A percentile compares a stretch with the other conserved stretches of the same genome.
phyloP scores from a whole-genome alignment of 2,888 invertebrate genomes.

The Drosophila ezoana region DNA sequence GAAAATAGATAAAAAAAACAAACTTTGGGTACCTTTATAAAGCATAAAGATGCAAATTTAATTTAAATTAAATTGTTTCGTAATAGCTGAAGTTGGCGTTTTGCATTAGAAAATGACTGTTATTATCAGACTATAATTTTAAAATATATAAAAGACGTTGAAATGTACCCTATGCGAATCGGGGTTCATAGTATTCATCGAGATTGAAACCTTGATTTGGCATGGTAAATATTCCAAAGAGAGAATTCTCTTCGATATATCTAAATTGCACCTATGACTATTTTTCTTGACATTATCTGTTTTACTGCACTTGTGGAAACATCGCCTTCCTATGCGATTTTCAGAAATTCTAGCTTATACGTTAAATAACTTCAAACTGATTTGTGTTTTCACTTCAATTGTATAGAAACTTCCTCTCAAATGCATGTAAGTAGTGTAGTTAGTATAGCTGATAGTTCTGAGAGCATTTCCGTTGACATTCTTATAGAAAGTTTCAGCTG shows the following conservation, averaged over 20 bases:
- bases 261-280: too few species aligned
- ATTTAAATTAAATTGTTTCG: background rate
- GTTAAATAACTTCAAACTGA: background rate
- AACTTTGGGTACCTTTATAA: background rate
- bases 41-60: background rate
- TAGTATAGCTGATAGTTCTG: constrained; percentile 1
- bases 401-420: background rate
- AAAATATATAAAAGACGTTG: background rate
- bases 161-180: background rate
- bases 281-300: background rate
- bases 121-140: background rate
- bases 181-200: background rate
- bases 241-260: too few species aligned
- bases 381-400: background rate
- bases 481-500: constrained; percentile 29
- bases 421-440: background rate
- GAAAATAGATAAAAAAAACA: background rate
- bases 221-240: too few species aligned
- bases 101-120: background rate
- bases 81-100: background rate
- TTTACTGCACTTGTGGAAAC: too few species aligned
- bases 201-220: too few species aligned
- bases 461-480: constrained; percentile 27
- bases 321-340: background rate
- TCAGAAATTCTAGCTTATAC: background rate